A percentile compares a stretch with the other conserved stretches of the same genome.
These are phyloP conservation scores for Brachyhypopomus gauderio DNA, from an alignment of 2,113 vertebrate species.

Conservation along the genomic window DNA sequence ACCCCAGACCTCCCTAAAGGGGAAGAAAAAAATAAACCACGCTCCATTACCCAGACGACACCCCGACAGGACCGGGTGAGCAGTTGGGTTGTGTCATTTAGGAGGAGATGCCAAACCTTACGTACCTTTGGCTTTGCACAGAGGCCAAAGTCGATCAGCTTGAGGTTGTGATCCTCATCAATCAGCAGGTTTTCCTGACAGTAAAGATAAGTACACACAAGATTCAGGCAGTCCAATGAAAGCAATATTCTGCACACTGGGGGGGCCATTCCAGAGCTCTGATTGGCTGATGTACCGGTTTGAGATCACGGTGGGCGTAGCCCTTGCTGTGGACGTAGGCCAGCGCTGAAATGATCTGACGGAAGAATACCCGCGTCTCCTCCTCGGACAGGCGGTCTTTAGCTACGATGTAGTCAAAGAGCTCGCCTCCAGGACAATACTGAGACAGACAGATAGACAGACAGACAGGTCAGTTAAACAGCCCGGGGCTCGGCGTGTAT, in stretches of 20 bases:
- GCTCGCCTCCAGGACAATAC: conserved; percentile 95
- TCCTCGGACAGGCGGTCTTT: conserved; percentile 89
- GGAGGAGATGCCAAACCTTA: background rate
- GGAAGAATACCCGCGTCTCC: conserved; percentile 89
- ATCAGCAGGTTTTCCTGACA: conserved; percentile 92
- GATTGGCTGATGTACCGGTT: conserved; percentile 76
- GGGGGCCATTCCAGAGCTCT: background rate
- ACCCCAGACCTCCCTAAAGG: conserved; percentile 84
- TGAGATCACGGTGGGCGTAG: conserved; percentile 93
- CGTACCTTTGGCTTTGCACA: conserved; percentile 94
- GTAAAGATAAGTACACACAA: conserved; percentile 37
- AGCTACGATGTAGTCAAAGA: conserved; percentile 94
- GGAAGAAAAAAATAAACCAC: background rate
- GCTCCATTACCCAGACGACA: too few relatives aligned
- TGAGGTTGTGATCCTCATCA: conserved; percentile 87
- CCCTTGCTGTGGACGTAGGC: conserved; percentile 92
- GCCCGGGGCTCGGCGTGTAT: too few relatives aligned
- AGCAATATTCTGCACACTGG: too few relatives aligned
- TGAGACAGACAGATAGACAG: conserved; percentile 50
- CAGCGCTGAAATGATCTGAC: conserved; percentile 91
- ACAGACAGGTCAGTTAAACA: too few relatives aligned
- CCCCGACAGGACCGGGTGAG: too few relatives aligned
- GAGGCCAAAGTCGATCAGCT: conserved; percentile 96
- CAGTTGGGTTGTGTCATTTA: too few relatives aligned
- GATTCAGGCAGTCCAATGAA: background rate